These are phyloP conservation scores for Heliconius melpomene DNA, from an alignment of 1,140 invertebrate genomes.

Conservation along the genomic window DNA sequence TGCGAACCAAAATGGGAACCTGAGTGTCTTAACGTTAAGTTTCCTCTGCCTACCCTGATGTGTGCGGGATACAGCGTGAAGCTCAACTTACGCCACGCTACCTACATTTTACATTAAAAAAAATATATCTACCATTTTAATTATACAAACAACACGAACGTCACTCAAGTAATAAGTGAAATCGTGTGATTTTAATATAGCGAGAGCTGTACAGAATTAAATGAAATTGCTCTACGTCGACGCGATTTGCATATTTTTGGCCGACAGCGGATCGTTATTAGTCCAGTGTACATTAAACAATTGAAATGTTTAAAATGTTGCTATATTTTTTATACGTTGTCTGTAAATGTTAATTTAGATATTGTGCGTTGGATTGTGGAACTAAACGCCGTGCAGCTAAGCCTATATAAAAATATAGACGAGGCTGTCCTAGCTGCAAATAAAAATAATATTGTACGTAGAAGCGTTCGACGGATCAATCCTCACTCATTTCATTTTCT, in stretches of 20 bases:
- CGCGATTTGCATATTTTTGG: slow-evolving; percentile 22
- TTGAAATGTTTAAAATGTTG: background rate
- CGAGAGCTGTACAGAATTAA: slow-evolving; percentile 22
- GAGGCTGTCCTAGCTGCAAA: too few species aligned
- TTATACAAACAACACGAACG: slow-evolving; percentile 14
- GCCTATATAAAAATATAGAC: too few species aligned
- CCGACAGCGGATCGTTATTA: slow-evolving; percentile 13
- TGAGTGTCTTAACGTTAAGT: too few species aligned
- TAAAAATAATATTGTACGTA: too few species aligned
- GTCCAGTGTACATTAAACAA: slow-evolving; percentile 6
- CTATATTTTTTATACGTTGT: background rate
- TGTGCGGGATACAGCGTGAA: too few species aligned
- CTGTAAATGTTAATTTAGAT: background rate
- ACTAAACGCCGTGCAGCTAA: background rate
- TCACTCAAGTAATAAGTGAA: slow-evolving; percentile 27
- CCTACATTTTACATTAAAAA: background rate
- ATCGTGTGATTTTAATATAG: slow-evolving; percentile 31
- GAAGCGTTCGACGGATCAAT: too few species aligned
- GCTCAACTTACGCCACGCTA: too few species aligned
- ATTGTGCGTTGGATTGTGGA: background rate
- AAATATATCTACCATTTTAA: slow-evolving; percentile 5
- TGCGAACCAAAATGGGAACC: too few species aligned
- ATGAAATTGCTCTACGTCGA: slow-evolving; percentile 22
- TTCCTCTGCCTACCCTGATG: too few species aligned
- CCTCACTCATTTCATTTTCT: too few species aligned